Conservation (phyloP, 2,888 invertebrate species). For the Agelastica alni region DNA sequence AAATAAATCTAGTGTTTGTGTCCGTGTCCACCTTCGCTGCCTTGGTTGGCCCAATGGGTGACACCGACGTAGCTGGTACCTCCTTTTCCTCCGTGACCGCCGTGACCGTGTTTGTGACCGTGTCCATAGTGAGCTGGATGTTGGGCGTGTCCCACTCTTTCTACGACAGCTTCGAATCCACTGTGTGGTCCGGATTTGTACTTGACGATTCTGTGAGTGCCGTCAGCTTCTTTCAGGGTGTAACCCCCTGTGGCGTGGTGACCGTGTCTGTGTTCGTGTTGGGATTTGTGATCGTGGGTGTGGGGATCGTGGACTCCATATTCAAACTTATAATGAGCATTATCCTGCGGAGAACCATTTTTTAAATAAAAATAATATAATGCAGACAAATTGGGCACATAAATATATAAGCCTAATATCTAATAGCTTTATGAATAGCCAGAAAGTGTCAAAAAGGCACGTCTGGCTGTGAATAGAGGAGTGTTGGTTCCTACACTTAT, state of each 20-base stretch:
- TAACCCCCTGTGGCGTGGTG: constrained; percentile 52
- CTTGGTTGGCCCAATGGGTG: constrained; percentile 39
- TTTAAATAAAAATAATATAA: no score
- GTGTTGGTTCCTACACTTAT: no score
- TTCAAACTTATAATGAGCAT: constrained; percentile 49
- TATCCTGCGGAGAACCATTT: constrained; percentile 17
- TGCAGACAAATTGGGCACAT: no score
- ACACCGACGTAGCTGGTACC: constrained; percentile 41
- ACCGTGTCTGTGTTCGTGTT: constrained; percentile 52
- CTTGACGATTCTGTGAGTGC: constrained; percentile 52
- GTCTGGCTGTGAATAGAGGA: no score
- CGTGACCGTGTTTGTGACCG: constrained; percentile 34
- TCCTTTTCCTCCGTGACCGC: constrained; percentile 3
- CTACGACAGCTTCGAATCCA: constrained; percentile 43
- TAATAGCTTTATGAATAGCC: no score
- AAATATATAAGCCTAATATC: no score
- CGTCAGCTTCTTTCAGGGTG: constrained; percentile 52
- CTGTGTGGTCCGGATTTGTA: constrained; percentile 42
- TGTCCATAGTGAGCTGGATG: constrained; percentile 42
- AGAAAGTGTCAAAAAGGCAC: no score
- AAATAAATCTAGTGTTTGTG: neutral
- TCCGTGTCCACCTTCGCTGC: constrained; percentile 25
- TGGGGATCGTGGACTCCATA: constrained; percentile 55
- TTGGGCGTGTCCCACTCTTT: constrained; percentile 41
- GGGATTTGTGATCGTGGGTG: constrained; percentile 52